These are phyloP conservation scores for Lucifuga dentata DNA, from an alignment of 2,113 vertebrate species.

Conservation along the genomic window DNA sequence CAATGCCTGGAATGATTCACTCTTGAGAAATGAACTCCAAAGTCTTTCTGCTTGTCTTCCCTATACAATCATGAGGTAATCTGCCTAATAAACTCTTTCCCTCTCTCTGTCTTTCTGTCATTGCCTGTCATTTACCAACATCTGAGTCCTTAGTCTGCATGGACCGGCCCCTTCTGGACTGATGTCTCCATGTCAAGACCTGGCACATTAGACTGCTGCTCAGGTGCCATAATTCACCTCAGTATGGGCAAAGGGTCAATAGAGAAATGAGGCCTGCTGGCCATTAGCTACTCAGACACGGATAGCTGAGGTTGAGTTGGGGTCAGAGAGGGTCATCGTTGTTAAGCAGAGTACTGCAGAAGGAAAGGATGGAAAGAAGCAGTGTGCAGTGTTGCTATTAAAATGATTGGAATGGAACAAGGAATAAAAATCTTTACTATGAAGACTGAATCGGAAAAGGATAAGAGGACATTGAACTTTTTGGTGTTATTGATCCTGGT, in stretches of 20 bases:
- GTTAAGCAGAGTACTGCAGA: constrained; percentile 46
- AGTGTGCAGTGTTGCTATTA: constrained; percentile 44
- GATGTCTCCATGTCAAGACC: constrained; percentile 73
- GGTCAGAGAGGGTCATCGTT: constrained; percentile 67
- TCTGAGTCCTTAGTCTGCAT: constrained; percentile 77
- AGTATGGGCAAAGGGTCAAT: constrained; percentile 74
- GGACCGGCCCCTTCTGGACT: constrained; percentile 60
- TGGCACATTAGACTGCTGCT: constrained; percentile 64
- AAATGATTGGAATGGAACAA: constrained; percentile 60
- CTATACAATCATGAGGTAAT: constrained; percentile 68
- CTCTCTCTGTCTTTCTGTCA: constrained; percentile 55
- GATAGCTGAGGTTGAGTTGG: constrained; percentile 66
- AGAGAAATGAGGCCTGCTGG: constrained; percentile 68
- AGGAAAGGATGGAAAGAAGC: constrained; percentile 15
- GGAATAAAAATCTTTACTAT: constrained; percentile 58
- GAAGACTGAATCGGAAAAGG: constrained; percentile 25
- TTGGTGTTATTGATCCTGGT: not conserved
- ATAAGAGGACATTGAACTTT: constrained; percentile 23
- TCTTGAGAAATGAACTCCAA: constrained; percentile 71
- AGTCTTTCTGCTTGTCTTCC: constrained; percentile 63
- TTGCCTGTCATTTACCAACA: constrained; percentile 75
- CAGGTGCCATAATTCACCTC: constrained; percentile 79
- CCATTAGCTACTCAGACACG: constrained; percentile 74
- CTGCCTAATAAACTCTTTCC: constrained; percentile 62
- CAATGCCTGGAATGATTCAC: constrained; percentile 65